Evolutionary conservation across 2,888 invertebrate genomes (phyloP), one percentile per base, ranked within the genome.

Genomic region (Ischnus inquisitorius): DNA sequence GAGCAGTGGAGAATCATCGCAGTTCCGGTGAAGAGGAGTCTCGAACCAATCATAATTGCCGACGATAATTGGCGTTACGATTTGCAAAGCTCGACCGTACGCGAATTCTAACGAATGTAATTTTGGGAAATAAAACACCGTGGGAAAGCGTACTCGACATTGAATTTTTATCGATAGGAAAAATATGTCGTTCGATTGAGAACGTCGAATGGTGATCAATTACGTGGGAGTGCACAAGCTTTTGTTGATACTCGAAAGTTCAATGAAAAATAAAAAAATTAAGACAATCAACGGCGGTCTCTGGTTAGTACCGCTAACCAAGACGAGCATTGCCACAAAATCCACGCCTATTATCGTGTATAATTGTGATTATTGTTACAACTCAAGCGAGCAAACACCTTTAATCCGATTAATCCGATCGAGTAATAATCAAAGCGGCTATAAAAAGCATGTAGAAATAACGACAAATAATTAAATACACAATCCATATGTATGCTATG

Each of bases 371-470:
- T 77, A 57, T 69, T 60, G 19, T 72, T 69, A 64, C 71, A 43
- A 74, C 14, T 74, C 12, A 84, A 84, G 84, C 84, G 54, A 81
- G 14, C 69, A 84, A 81, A 84, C 60, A 60, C 78, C 78, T 74
- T 78, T 78, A 78, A 48, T 72, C 79, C 86, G 86, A 85, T 79
- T 87, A 86, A 84, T 83, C 76, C 86, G 85, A 84, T 87, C 82
- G 69, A 89, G 87, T 87, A 74, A 88, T 87, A 86, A 86, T 85
- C 83, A 87, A 87, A 88, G 88, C 85, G 84, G n/a, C n/a, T n/a
- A n/a, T n/a, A 85, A 83, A 74, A 87, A 88, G 87, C 84, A 76
- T 86, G 65, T 83, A 83, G 54, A 64, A 54, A 68, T 41, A 65
- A 74, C 60, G 48, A 54, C 71, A 76, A 39, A 54, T 64, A 89